Evolutionary conservation across 2,888 invertebrate species (phyloP), one percentile per base, ranked within the genome.

Genomic region (Aphidoletes aphidimyza): DNA sequence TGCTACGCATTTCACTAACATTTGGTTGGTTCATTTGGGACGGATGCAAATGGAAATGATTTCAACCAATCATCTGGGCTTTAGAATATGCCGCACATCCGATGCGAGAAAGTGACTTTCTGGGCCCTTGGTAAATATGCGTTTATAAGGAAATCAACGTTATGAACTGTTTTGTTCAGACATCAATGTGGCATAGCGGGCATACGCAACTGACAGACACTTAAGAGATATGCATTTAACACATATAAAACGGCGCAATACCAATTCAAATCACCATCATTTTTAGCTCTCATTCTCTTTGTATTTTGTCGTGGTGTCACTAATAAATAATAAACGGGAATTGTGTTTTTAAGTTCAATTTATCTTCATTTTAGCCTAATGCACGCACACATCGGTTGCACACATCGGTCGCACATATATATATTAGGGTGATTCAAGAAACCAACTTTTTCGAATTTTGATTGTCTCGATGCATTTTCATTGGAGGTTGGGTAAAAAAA

Each of bases 231-330:
- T n/a, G n/a, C 11, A 69, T 14, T 14, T 2, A 19, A 69, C 8
- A 69, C 69, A 30, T 30, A 34, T 26, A 54, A 22, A 54, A 30
- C 69, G 14, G 1, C 11, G n/a, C n/a, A n/a, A n/a, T n/a, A 69
- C 14, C 6, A 69, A n/a, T 69, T 69, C 30, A 34, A 69, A 69
- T 69, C 69, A 30, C n/a, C 69, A 69, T 69, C 69, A n/a, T 22
- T 37, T 37, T 37, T n/a, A n/a, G n/a, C n/a, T n/a, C n/a, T n/a
- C n/a, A n/a, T n/a, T n/a, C n/a, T n/a, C n/a, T n/a, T n/a, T n/a
- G n/a, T n/a, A n/a, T n/a, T n/a, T n/a, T n/a, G n/a, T 81, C 37
- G n/a, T 81, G 81, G 37, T 81, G n/a, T 81, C 81, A 81, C 37
- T 81, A 37, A 81, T 81, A 81, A 37, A 69, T 69, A 69, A 9